phyloP scores from a whole-genome alignment of 2,888 invertebrate species.

The Athalia rosae region DNA sequence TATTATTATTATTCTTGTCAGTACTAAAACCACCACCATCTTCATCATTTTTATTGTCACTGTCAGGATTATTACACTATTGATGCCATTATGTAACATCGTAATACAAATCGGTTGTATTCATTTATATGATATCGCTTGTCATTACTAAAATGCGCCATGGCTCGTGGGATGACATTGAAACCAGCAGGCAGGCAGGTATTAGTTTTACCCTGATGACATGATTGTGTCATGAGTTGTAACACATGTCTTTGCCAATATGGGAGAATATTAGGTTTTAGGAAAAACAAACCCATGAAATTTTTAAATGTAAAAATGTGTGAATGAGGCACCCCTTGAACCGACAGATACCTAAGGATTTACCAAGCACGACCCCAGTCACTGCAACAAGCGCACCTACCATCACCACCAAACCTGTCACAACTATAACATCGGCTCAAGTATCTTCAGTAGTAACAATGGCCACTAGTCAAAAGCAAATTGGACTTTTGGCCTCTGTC shows the following conservation, averaged over 20 bases:
- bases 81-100: too few species aligned
- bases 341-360: conserved; percentile 78
- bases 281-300: conserved; percentile 48
- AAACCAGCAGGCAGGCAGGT: too few species aligned
- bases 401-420: conserved; percentile 71
- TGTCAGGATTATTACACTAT: too few species aligned
- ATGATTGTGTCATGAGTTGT: background rate
- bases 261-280: background rate
- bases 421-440: conserved; percentile 65
- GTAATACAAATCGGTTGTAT: too few species aligned
- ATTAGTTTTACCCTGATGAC: too few species aligned
- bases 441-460: conserved; percentile 67
- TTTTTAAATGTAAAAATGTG: conserved; percentile 59
- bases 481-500: conserved; percentile 66
- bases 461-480: conserved; percentile 67
- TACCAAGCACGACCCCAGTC: conserved; percentile 73
- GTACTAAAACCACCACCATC: too few species aligned
- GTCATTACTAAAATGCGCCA: too few species aligned
- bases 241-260: too few species aligned
- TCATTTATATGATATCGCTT: too few species aligned
- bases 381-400: conserved; percentile 72
- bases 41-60: too few species aligned
- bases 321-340: conserved; percentile 71
- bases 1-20: too few species aligned
- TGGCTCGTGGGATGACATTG: too few species aligned